Base-by-base conservation (phyloP, 2,797 vertebrate genomes). In the Alauda arvensis region DNA sequence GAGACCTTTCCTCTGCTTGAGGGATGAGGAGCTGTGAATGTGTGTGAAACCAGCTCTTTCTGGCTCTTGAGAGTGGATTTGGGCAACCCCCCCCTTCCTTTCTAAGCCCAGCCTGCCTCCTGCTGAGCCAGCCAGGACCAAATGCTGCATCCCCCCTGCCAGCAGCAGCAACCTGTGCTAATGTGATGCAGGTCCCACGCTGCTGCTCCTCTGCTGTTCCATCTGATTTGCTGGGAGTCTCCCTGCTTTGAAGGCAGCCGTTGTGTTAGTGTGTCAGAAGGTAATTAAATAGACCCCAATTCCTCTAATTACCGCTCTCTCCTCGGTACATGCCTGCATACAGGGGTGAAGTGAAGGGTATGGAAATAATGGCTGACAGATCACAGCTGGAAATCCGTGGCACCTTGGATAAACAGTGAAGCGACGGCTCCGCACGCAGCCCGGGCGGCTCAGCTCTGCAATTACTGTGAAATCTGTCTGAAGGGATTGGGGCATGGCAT, bases 221-320 rank as follows among this genome's bases (percentile, higher is more conserved):
- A 19, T 72, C 83, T 20, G 21, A 40, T 93, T 92, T 81, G 89
- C 86, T 39, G 75, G 61, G 68, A 87, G 43, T 26, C 16, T n/a
- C 10, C 20, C 80, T 72, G 85, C 69, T 89, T 85, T 72, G 88
- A 83, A 78, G 80, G 87, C 91, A 92, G 82, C 28, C 8, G 0
- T 55, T 29, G 69, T 4, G 17, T 76, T 85, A 40, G 14, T 3
- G 0, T 87, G 90, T 94, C 87, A 91, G 88, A 81, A 95, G 88
- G 90, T 93, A 96, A 96, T 96, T 96, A 96, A 96, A 94, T 90
- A 94, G 93, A 90, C 86, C 93, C 92, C 88, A 92, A 80, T 94
- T 95, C 92, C 93, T 95, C 84, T 96, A 96, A 96, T 95, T 96
- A 94, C 90, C 82, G 85, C 85, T 93, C 14, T 15, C 56, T 94